Evolutionary conservation across 2,888 invertebrate genomes (phyloP), one percentile per base, ranked within the genome.

Genomic region (Acrobasis repandana): DNA sequence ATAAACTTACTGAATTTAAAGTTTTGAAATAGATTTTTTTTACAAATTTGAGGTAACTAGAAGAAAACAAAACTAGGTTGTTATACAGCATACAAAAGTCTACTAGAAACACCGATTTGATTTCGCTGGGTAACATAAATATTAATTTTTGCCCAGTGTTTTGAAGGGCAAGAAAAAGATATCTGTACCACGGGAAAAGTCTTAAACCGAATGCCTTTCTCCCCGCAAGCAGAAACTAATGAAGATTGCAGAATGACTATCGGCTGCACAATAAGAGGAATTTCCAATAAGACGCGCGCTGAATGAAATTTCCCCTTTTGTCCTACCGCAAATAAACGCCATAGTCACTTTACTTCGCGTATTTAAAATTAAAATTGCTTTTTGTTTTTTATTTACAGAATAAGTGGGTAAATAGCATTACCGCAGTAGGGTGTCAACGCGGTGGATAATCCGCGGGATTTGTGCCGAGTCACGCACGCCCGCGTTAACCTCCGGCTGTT

Each of bases 271-370:
- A 61, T 56, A 36, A 49, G n/a, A 47, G 61, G 61, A 61, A 61
- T 61, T 61, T 61, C 56, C 61, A 61, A 61, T 61, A 57, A 57
- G 57, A 33, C 56, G 47, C 20, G 11, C 16, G 56, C 46, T 28
- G n/a, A 20, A 50, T 52, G 51, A 52, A 52, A 34, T 52, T 34
- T 52, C 51, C 51, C 34, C 34, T 52, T 52, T 52, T n/a, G n/a
- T 33, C 51, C 51, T 16, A 34, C 33, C 34, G 33, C 33, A 52
- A 52, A 34, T 34, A 15, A 15, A 52, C 9, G 51, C 9, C 34
- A 34, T 52, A 51, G 34, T 33, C 51, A 52, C n/a, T 34, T 10
- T 20, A 20, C 20, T 50, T 48, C 9, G 48, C 9, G 15, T n/a
- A n/a, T n/a, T n/a, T n/a, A n/a, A n/a, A n/a, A n/a, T n/a, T n/a